These are phyloP conservation scores for Illadopsis cleaveri DNA, from an alignment of 2,113 vertebrate species.

Conservation along the genomic window DNA sequence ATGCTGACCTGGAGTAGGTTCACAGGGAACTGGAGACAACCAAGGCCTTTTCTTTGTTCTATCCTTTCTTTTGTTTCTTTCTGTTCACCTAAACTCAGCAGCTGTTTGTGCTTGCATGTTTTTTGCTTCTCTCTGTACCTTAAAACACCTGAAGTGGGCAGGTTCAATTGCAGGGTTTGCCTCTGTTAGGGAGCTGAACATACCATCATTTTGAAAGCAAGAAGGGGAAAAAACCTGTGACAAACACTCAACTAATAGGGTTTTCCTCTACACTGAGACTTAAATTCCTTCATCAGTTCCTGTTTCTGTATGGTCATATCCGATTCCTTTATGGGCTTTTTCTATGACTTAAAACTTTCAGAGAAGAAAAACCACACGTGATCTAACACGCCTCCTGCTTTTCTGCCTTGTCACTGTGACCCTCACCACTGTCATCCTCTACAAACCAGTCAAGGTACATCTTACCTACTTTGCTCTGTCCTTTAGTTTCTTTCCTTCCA, in stretches of 20 bases:
- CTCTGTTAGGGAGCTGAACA: neutral
- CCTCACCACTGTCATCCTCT: neutral
- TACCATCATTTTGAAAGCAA: neutral
- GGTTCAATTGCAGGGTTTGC: neutral
- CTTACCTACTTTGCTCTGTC: neutral
- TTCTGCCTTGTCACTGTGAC: constrained; percentile 31
- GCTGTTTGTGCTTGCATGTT: neutral
- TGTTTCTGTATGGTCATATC: constrained; percentile 24
- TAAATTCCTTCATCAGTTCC: neutral
- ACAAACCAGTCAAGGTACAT: neutral
- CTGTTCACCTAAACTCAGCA: neutral
- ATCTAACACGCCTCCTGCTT: neutral
- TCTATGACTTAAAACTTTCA: constrained; percentile 28
- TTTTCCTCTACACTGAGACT: neutral
- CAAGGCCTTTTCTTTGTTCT: neutral
- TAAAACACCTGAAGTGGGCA: neutral
- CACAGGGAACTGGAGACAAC: neutral
- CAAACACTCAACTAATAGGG: neutral
- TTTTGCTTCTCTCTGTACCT: neutral
- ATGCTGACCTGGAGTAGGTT: neutral
- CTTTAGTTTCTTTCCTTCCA: neutral
- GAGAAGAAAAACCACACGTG: neutral
- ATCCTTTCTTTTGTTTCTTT: neutral
- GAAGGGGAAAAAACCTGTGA: neutral
- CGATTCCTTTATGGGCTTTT: neutral